A percentile compares a stretch with the other conserved stretches of the same genome.
Conservation (phyloP, 2,888 invertebrate species). For the Phyto melanocephala region DNA sequence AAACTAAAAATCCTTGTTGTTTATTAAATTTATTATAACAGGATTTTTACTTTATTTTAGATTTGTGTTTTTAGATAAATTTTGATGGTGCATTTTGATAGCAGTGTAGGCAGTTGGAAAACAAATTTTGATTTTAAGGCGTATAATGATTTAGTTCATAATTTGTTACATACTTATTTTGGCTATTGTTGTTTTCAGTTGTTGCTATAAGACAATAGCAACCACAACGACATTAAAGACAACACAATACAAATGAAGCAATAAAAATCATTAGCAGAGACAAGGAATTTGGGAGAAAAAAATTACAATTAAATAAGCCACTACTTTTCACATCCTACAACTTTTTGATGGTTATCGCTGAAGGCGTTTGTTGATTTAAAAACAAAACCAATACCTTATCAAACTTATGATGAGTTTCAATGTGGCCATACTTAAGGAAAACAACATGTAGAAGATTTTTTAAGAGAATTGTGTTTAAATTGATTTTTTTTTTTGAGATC, state of each 20-base stretch:
- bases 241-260: conserved; percentile 53
- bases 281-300: not conserved
- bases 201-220: not conserved
- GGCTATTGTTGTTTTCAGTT: not conserved
- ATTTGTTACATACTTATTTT: conserved; percentile 53
- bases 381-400: too few species aligned
- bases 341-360: conserved; percentile 34
- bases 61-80: conserved; percentile 28
- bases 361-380: conserved; percentile 24
- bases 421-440: too few species aligned
- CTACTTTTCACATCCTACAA: not conserved
- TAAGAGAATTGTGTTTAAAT: too few species aligned
- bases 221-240: not conserved
- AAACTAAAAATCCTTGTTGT: not conserved
- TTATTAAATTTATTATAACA: conserved; percentile 39
- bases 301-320: conserved; percentile 5
- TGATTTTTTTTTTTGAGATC: too few species aligned
- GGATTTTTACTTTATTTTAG: conserved; percentile 18
- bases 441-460: too few species aligned
- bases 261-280: conserved; percentile 52
- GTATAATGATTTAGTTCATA: conserved; percentile 59
- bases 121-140: not conserved
- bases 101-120: not conserved
- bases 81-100: conserved; percentile 16
- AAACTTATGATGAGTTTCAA: too few species aligned